phyloP scores from a whole-genome alignment of 2,888 invertebrate genomes.

The Prosopocoilus inquinatus region DNA sequence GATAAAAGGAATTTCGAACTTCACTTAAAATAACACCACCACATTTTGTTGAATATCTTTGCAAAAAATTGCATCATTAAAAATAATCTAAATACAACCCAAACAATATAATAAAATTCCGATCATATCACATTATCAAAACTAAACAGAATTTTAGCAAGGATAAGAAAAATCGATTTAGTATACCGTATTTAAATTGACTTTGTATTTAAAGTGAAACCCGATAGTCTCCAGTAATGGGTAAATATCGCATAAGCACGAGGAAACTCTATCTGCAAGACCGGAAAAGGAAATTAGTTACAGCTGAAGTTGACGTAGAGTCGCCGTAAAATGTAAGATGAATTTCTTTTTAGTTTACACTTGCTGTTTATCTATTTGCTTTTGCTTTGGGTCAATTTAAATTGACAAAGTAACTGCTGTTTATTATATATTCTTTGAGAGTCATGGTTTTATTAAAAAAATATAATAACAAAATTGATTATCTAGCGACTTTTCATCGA shows the following conservation, averaged over 20 bases:
- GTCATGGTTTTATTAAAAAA: no score
- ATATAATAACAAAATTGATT: no score
- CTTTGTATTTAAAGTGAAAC: constrained; percentile 23
- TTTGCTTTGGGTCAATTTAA: no score
- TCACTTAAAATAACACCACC: background rate
- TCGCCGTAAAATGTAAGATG: no score
- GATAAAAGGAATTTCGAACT: constrained; percentile 4
- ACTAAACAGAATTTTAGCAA: background rate
- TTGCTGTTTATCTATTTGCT: no score
- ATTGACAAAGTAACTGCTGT: no score
- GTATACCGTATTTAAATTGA: background rate
- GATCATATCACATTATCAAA: background rate
- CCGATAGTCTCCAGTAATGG: constrained; percentile 35
- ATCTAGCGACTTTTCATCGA: no score
- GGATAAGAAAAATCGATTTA: background rate
- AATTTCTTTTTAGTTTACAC: no score
- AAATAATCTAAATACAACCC: background rate
- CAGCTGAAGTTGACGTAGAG: background rate
- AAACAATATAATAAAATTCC: background rate
- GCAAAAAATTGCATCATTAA: background rate
- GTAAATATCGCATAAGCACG: constrained; percentile 32
- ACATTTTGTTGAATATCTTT: background rate
- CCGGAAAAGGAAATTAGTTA: constrained; percentile 2
- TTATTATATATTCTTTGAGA: no score
- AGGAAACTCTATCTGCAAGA: constrained; percentile 27